Evolutionary conservation across 2,888 invertebrate genomes (phyloP).

Genomic region (Caprella mutica): DNA sequence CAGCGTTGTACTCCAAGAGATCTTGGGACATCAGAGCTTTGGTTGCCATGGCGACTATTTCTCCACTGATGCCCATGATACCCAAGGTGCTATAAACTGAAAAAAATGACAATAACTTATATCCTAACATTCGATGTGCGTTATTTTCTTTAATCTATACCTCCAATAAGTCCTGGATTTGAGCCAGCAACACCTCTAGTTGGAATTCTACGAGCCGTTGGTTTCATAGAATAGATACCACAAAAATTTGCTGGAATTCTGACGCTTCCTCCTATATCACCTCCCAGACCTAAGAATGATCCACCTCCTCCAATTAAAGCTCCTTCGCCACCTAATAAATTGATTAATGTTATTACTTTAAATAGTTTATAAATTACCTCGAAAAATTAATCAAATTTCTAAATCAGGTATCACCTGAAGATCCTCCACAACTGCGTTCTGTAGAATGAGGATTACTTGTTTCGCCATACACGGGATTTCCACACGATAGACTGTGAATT

Average conservation of each 20-base stretch:
- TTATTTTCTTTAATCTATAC: no score
- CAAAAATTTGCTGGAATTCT: slow-evolving; percentile 44
- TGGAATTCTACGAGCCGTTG: slow-evolving; percentile 39
- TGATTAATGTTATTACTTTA: no score
- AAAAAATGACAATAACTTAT: background rate
- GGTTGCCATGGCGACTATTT: background rate
- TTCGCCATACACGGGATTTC: slow-evolving; percentile 42
- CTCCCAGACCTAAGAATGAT: slow-evolving; percentile 42
- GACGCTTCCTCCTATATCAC: slow-evolving; percentile 43
- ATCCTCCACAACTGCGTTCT: slow-evolving; percentile 42
- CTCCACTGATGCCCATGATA: background rate
- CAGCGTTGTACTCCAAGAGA: background rate
- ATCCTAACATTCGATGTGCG: no score
- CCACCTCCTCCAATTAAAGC: slow-evolving; percentile 43
- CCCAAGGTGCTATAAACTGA: background rate
- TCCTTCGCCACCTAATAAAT: slow-evolving; percentile 40
- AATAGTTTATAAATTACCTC: no score
- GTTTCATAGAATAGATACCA: slow-evolving; percentile 43
- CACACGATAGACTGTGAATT: no score
- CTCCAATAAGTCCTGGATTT: background rate
- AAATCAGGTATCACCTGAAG: slow-evolving; percentile 36
- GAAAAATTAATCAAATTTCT: background rate
- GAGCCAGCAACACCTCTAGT: background rate
- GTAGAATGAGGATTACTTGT: slow-evolving; percentile 42
- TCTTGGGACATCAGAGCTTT: background rate